Evolutionary conservation across 2,797 vertebrate genomes (phyloP).

Genomic region (Dipus sagitta): DNA sequence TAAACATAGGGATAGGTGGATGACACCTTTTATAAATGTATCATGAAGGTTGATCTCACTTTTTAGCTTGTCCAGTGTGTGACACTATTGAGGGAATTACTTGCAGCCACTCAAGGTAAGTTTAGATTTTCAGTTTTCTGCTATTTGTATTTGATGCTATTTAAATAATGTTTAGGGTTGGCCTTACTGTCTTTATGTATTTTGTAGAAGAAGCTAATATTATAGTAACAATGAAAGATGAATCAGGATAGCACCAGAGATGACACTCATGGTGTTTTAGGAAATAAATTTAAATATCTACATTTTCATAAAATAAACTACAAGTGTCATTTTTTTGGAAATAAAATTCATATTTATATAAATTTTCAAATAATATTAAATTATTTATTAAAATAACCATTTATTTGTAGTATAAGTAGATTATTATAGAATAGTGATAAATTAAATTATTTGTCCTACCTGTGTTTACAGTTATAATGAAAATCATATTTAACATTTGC

Average conservation of each 20-base stretch:
- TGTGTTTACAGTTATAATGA: neutral
- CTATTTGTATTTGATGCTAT: neutral
- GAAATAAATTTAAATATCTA: neutral
- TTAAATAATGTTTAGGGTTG: neutral
- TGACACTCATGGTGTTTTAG: neutral
- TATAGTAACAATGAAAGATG: neutral
- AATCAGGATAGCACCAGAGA: neutral
- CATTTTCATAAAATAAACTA: neutral
- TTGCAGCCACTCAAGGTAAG: accelerated
- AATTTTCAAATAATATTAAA: neutral
- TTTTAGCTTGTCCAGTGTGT: neutral
- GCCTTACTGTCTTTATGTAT: neutral
- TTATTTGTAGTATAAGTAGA: neutral
- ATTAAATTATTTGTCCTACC: neutral
- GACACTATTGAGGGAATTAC: neutral
- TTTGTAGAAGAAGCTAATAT: neutral
- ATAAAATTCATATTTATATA: neutral
- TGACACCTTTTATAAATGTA: accelerated
- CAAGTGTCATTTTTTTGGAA: neutral
- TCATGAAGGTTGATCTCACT: neutral
- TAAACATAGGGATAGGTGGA: accelerated
- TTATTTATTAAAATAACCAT: neutral
- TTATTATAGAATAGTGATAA: neutral
- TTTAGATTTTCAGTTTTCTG: neutral
- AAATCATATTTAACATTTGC: neutral